Conservation (phyloP, 2,797 vertebrate genomes). For the Sparidentex hasta region DNA sequence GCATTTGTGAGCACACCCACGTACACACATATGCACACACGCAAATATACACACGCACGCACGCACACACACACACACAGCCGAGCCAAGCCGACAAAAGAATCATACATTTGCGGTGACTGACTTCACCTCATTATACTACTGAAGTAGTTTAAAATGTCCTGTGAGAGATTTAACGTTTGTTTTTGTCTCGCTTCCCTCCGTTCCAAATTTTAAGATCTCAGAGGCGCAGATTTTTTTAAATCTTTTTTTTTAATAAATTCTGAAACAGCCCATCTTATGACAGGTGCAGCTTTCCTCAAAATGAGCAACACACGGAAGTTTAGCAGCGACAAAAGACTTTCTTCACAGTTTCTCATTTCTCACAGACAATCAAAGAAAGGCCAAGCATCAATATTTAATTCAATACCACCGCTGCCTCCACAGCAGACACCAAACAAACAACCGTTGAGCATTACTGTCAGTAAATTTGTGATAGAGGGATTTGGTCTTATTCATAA, state of each 20-base stretch:
- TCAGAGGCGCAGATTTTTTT: slow-evolving; percentile 16
- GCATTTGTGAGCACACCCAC: not conserved
- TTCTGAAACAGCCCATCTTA: slow-evolving; percentile 31
- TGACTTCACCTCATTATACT: slow-evolving; percentile 21
- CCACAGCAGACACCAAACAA: slow-evolving; percentile 64
- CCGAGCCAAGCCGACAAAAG: not conserved
- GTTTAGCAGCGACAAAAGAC: slow-evolving; percentile 43
- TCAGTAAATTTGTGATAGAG: slow-evolving; percentile 71
- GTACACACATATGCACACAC: not conserved
- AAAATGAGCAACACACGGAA: slow-evolving; percentile 20
- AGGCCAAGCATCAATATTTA: slow-evolving; percentile 76
- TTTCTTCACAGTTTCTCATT: slow-evolving; percentile 56
- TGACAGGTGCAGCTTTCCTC: slow-evolving; percentile 42
- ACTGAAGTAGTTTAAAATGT: slow-evolving; percentile 33
- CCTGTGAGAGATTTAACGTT: slow-evolving; percentile 27
- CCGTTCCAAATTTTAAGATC: slow-evolving; percentile 32
- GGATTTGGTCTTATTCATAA: slow-evolving; percentile 61
- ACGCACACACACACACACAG: not conserved
- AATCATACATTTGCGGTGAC: slow-evolving; percentile 30
- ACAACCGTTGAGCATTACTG: slow-evolving; percentile 75
- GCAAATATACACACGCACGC: slow-evolving; percentile 1
- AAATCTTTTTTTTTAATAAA: not conserved
- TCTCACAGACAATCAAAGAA: slow-evolving; percentile 69
- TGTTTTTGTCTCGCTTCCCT: slow-evolving; percentile 18
- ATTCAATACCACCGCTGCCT: slow-evolving; percentile 67